These are phyloP conservation scores for Macrobrachium rosenbergii DNA, from an alignment of 1,140 invertebrate genomes.

Conservation along the genomic window DNA sequence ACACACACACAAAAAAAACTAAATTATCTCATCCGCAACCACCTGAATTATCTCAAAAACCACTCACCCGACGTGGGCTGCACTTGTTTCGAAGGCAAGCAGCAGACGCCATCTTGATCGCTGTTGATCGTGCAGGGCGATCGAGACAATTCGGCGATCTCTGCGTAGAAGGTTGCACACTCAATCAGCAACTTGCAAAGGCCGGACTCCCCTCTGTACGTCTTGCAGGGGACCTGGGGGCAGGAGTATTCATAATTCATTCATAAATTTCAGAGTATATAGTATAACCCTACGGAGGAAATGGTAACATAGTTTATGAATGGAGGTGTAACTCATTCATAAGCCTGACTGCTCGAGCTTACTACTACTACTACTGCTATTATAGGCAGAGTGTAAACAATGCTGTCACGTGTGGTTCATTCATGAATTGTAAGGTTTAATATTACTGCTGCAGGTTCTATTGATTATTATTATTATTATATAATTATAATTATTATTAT, in stretches of 20 bases:
- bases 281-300: background rate
- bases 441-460: background rate
- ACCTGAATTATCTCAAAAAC: background rate
- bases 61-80: conserved; percentile 33
- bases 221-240: conserved; percentile 57
- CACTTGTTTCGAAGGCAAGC: conserved; percentile 63
- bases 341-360: background rate
- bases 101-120: conserved; percentile 71
- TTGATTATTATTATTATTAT: too few species aligned
- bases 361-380: too few species aligned
- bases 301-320: too few species aligned
- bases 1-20: too few species aligned
- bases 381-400: too few species aligned
- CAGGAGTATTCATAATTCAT: too few species aligned
- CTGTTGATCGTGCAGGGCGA: conserved; percentile 70
- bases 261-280: background rate
- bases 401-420: too few species aligned
- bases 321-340: background rate
- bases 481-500: too few species aligned
- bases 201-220: conserved; percentile 66
- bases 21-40: background rate
- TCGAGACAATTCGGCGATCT: conserved; percentile 70
- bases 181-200: conserved; percentile 70
- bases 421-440: too few species aligned
- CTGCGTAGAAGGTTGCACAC: conserved; percentile 72